Evolutionary conservation across 2,797 vertebrate genomes (phyloP), one percentile per base, ranked within the genome.

Genomic region (Chaetodon trifasciatus): DNA sequence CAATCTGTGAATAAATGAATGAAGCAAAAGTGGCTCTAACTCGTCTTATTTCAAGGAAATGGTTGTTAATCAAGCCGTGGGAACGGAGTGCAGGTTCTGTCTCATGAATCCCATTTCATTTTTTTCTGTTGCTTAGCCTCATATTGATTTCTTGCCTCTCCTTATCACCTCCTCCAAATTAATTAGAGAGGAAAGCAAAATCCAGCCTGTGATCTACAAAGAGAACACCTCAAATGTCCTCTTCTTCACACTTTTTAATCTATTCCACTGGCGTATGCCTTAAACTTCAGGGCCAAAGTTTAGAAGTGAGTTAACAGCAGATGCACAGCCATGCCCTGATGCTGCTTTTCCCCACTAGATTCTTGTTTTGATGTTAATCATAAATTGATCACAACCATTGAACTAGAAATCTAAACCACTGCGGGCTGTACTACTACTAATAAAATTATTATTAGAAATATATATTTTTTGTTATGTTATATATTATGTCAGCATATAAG

Each of bases 1-100:
- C 90, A 94, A 93, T 92, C 91, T 93, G 92, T 94, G 91, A 96
- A 96, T 96, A 96, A 96, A 96, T 73, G 83, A 95, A 93, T 93
- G 78, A 95, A 92, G 76, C 75, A 83, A 89, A 88, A 65, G 69
- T 6, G 49, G 35, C 58, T 70, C 64, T 42, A 66, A 46, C 62
- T 82, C 66, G 74, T 28, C 32, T 85, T 69, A 83, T 91, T 91
- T 72, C 39, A 35, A 74, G 52, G 16, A 6, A 70, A 67, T 62
- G 52, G 62, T 53, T 82, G 52, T 73, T 76, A 72, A 78, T 87
- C 40, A 76, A 61, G 37, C 56, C 19, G 32, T 88, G 82, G 75
- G 79, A 87, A 88, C 23, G 7, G 47, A 83, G 28, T 4, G 1
- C 62, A 72, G 63, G 16, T 76, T 90, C 73, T 47, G 76, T 74